Evolutionary conservation across 2,797 vertebrate genomes (phyloP).

Genomic region (Phrynocephalus guinanensis): DNA sequence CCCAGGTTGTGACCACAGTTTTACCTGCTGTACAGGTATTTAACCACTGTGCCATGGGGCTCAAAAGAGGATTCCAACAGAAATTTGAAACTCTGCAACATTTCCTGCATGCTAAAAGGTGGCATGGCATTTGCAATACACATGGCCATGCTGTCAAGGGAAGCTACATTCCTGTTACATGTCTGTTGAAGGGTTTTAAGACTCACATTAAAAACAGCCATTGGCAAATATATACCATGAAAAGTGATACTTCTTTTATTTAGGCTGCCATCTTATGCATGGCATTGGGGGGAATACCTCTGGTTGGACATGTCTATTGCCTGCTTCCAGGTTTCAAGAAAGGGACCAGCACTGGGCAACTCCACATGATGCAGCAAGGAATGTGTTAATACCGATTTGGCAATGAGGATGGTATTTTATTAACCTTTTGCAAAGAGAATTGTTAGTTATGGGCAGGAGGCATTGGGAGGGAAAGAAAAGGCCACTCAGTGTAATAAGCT

Average conservation of each 20-base stretch:
- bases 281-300: too few species aligned
- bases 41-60: too few species aligned
- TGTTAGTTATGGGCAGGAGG: conserved; percentile 57
- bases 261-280: not conserved
- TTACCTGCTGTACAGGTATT: too few species aligned
- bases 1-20: too few species aligned
- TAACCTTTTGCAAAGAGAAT: conserved; percentile 67
- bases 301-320: not conserved
- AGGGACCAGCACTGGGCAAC: not conserved
- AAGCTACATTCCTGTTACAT: not conserved
- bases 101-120: not conserved
- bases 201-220: not conserved
- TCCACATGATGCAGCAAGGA: conserved; percentile 41
- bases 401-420: conserved; percentile 62
- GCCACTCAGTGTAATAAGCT: conserved; percentile 68
- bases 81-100: not conserved
- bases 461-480: conserved; percentile 64
- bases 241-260: not conserved
- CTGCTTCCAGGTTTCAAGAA: not conserved
- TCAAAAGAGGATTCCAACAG: too few species aligned
- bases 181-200: not conserved
- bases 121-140: not conserved
- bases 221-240: not conserved
- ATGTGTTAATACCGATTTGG: conserved; percentile 65
- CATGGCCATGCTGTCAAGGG: not conserved